Evolutionary conservation across 1,140 invertebrate species (phyloP).

Genomic region (Venustaconcha ellipsiformis): DNA sequence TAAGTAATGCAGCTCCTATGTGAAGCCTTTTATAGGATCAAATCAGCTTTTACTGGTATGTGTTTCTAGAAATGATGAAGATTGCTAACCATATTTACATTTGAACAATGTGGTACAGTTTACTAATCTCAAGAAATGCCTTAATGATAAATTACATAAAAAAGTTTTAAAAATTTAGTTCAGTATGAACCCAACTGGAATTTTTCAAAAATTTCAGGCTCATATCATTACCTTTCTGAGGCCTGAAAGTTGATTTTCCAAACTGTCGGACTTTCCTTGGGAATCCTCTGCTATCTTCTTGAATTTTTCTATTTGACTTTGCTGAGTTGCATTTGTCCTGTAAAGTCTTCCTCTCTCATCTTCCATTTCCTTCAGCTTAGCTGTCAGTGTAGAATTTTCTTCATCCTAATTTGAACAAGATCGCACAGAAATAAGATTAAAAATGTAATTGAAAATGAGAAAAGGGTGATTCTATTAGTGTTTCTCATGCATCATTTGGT

Average conservation of each 20-base stretch:
- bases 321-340: constrained; percentile 56
- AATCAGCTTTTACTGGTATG: too few relatives aligned
- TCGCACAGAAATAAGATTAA: neutral
- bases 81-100: too few relatives aligned
- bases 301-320: constrained; percentile 65
- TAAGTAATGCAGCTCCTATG: neutral
- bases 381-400: constrained; percentile 36
- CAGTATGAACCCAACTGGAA: too few relatives aligned
- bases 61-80: too few relatives aligned
- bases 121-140: too few relatives aligned
- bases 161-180: neutral
- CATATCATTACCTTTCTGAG: constrained; percentile 53
- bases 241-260: constrained; percentile 57
- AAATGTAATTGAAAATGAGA: too few relatives aligned
- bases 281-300: constrained; percentile 65
- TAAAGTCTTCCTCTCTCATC: constrained; percentile 60
- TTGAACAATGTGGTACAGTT: too few relatives aligned
- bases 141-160: neutral
- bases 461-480: too few relatives aligned
- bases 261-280: constrained; percentile 57
- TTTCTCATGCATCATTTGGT: too few relatives aligned
- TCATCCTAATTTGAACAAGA: constrained; percentile 51
- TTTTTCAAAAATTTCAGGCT: too few relatives aligned
- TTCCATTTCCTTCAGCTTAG: constrained; percentile 59
- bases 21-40: too few relatives aligned